Base-by-base conservation (phyloP, 1,140 invertebrate genomes). In the Spodoptera frugiperda region DNA sequence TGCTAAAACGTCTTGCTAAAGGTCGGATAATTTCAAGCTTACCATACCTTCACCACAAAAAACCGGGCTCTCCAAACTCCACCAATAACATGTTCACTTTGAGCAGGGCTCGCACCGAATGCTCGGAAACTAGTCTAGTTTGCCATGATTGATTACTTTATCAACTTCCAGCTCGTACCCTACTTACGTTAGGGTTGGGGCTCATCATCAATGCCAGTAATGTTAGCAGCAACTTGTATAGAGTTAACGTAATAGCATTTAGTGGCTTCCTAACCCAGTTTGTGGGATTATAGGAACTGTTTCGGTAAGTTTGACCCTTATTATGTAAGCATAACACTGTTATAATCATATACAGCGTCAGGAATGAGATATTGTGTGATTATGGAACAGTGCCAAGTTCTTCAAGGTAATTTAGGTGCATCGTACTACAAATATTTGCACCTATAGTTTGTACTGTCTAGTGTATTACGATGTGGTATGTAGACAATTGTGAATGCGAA, bases 401-500 rank as follows among this genome's bases (percentile, higher is more conserved):
- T 39, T 65, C 61, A 65, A 65, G 61, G 61, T 65, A 48, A 48
- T 65, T 65, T 65, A 65, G 39, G 61, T 65, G 44, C 61, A 65
- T 65, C 48, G 61, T 65, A 65, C 61, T 65, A 65, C 17, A 33
- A 33, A 44, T 21, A 57, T 61, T 15, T 61, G 57, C 30, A 39
- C 33, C 30, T 61, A 61, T 39, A 61, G 57, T 61, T 25, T 12
- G 21, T 19, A 19, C 1, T 33, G 57, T 61, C 33, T 61, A 10
- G 30, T 61, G 30, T n/a, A n/a, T n/a, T n/a, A n/a, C 3, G 9
- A 9, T 33, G 25, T n/a, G 33, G 57, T 15, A 15, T 3, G 33
- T 59, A 46, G 14, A 46, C n/a, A n/a, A n/a, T n/a, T n/a, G n/a
- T n/a, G n/a, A n/a, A n/a, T n/a, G n/a, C n/a, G n/a, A n/a, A n/a